These are phyloP conservation scores for Seira sanloemensis DNA, from an alignment of 2,888 invertebrate genomes.

Conservation along the genomic window DNA sequence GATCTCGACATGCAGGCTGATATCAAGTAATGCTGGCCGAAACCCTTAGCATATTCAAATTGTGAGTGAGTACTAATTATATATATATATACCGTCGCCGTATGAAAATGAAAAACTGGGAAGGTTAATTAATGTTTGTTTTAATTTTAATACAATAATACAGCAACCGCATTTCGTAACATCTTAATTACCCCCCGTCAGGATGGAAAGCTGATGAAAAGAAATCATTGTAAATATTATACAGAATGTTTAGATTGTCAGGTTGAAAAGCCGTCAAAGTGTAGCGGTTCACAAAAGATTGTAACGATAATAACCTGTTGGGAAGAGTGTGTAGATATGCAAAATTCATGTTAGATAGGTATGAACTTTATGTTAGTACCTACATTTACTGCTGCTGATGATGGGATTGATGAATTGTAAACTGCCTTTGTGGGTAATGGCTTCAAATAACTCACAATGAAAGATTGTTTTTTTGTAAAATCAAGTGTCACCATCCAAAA, in stretches of 20 bases:
- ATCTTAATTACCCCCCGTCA: too few relatives aligned
- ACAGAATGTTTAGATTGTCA: background rate
- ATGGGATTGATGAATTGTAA: background rate
- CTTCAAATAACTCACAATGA: background rate
- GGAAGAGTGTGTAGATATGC: too few relatives aligned
- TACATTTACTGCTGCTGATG: background rate
- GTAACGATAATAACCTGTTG: too few relatives aligned
- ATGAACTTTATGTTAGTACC: background rate
- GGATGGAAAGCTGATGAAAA: background rate
- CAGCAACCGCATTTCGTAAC: background rate
- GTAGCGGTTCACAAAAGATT: background rate
- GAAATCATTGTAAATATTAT: background rate
- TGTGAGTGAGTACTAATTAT: slow-evolving; percentile 15
- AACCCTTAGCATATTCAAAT: background rate
- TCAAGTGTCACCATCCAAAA: background rate
- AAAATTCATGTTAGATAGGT: background rate
- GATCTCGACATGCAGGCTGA: slow-evolving; percentile 84
- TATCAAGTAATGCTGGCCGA: slow-evolving; percentile 55
- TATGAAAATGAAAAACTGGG: background rate
- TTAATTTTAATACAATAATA: too few relatives aligned
- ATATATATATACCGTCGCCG: too few relatives aligned
- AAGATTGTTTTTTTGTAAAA: background rate
- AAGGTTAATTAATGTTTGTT: too few relatives aligned
- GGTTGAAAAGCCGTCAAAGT: background rate
- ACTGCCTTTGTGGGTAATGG: slow-evolving; percentile 1